Evolutionary conservation across 2,797 vertebrate genomes (phyloP).

Genomic region (Coendou prehensilis): DNA sequence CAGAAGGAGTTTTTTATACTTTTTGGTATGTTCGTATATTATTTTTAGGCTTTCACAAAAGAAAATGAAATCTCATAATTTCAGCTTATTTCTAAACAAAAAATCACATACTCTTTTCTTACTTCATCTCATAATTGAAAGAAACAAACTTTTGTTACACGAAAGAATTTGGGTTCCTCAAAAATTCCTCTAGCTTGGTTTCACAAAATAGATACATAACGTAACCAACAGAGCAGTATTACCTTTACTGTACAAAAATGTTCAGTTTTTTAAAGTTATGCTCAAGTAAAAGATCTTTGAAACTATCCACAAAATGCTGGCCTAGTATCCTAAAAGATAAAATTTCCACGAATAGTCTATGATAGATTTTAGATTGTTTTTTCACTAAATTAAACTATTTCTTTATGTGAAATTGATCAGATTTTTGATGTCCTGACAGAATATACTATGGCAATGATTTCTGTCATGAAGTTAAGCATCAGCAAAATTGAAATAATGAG

Average conservation of each 20-base stretch:
- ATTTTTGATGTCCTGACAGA: constrained; percentile 42
- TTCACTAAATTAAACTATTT: constrained; percentile 36
- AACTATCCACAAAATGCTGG: background rate
- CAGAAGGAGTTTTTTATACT: background rate
- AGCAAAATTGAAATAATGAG: constrained; percentile 29
- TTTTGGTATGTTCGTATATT: background rate
- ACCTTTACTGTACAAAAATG: background rate
- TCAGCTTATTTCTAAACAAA: background rate
- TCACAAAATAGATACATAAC: background rate
- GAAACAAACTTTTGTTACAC: background rate
- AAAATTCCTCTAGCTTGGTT: constrained; percentile 20
- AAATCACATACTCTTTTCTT: background rate
- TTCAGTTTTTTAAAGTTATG: background rate
- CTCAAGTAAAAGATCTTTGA: background rate
- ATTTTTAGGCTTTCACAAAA: constrained; percentile 4
- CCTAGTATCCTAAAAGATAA: background rate
- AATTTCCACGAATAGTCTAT: constrained; percentile 4
- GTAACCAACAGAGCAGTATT: background rate
- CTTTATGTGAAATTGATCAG: constrained; percentile 17
- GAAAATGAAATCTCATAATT: background rate
- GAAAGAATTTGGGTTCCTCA: background rate
- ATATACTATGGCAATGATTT: constrained; percentile 13
- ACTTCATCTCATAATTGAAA: constrained; percentile 3
- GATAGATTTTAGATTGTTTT: constrained; percentile 20
- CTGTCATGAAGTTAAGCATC: background rate